Percentiles rank a stretch among this genome's conserved stretches.
Conservation (phyloP, 2,113 vertebrate species). For the Cacatua alba region DNA sequence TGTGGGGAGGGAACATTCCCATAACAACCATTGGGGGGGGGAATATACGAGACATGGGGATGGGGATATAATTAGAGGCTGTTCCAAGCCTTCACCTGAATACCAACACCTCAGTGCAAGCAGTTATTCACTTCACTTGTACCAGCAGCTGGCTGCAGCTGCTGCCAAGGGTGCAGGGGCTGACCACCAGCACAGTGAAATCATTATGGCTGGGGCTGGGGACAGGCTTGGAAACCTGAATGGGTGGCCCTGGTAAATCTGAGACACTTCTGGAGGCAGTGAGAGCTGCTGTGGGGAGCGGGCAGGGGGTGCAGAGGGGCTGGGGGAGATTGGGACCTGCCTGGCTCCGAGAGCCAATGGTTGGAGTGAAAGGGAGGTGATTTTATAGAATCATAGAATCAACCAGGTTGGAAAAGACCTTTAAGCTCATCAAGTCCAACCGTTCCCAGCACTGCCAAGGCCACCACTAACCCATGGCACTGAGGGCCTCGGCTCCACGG, state of each 20-base stretch:
- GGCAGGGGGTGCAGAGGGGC: rapidly evolving
- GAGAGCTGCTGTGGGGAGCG: neutral
- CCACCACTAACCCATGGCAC: neutral
- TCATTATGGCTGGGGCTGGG: neutral
- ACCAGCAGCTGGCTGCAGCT: neutral
- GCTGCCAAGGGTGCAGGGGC: neutral
- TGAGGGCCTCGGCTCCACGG: rapidly evolving
- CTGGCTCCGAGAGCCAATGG: rapidly evolving
- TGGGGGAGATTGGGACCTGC: rapidly evolving
- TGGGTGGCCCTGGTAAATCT: neutral
- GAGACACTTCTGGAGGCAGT: neutral
- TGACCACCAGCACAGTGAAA: neutral
- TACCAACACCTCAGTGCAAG: slow-evolving; percentile 18
- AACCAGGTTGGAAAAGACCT: rapidly evolving
- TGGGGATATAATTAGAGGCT: neutral
- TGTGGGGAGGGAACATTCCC: neutral
- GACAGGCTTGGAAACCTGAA: neutral
- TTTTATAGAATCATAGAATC: neutral
- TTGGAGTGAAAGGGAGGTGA: neutral
- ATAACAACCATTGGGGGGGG: rapidly evolving
- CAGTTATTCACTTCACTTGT: neutral
- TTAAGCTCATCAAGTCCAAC: neutral
- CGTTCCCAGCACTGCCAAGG: neutral
- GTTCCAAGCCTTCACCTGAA: neutral
- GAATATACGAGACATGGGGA: neutral